Base-by-base conservation (phyloP, 1,140 invertebrate species). In the Tetranychus urticae region DNA sequence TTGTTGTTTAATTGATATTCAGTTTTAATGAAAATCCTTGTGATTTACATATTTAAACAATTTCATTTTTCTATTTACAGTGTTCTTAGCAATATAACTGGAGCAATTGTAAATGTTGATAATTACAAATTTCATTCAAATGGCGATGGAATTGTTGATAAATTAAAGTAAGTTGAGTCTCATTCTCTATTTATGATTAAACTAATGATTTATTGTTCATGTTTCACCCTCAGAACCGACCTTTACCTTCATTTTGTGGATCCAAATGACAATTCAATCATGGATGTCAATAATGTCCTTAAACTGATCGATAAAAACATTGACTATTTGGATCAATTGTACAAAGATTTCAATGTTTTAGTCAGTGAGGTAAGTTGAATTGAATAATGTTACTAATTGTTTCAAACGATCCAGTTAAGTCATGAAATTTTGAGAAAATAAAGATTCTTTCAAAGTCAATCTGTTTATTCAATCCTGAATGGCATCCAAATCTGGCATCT, bases 161-260 rank as follows among this genome's bases (percentile, higher is more conserved):
- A 88, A 67, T 93, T 88, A 2, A 85, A 88, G 73, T 75, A 71
- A 68, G 57, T 42, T 10, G 10, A 6, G 2, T 37, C 37, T 56
- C 8, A 10, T 56, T n/a, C 5, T 33, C 31, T 35, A 33, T 56
- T 7, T 4, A 35, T 37, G 31, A 1, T 31, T 35, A 13, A 37
- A 6, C 10, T 7, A 58, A 14, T 31, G 37, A 12, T 13, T 57
- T 58, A 33, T 47, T 57, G 23, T 23, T 23, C 23, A 23, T 62
- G 2, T 34, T 46, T 61, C 14, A 47, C 36, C 56, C 4, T 4
- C 63, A 75, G 74, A 69, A 93, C 89, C 1, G 90, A 94, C 73
- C 74, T 96, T 60, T 93, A 91, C 69, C 74, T 96, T 65, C 91
- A 96, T 73, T 79, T 93, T 57, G 89, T 96, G 4, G 81, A 92